These are phyloP conservation scores for Oligia strigilis DNA, from an alignment of 2,888 invertebrate species.

Conservation along the genomic window DNA sequence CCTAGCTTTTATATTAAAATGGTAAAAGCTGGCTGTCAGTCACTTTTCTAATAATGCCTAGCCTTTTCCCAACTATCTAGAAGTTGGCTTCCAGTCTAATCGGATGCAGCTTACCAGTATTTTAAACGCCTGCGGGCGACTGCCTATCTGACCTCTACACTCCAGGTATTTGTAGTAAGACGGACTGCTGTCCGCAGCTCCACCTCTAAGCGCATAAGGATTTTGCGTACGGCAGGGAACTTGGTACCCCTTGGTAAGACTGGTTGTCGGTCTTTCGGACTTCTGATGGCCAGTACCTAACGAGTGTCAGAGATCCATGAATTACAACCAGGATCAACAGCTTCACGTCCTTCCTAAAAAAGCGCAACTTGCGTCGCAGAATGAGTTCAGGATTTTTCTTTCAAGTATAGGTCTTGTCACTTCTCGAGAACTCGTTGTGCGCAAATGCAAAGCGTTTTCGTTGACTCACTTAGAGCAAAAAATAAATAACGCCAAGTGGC, in stretches of 20 bases:
- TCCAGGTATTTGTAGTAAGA: background rate
- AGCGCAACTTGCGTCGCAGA: too few relatives aligned
- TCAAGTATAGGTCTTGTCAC: background rate
- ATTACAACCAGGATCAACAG: background rate
- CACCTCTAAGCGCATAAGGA: too few relatives aligned
- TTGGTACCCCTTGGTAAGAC: background rate
- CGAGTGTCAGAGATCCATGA: background rate
- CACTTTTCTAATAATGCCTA: background rate
- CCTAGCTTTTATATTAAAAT: background rate
- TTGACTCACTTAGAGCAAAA: background rate
- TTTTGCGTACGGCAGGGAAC: too few relatives aligned
- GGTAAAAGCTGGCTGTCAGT: background rate
- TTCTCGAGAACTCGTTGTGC: background rate
- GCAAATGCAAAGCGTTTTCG: background rate
- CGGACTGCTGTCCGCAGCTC: too few relatives aligned
- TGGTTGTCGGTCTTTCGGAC: background rate
- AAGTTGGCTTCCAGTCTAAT: background rate
- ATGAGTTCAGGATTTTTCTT: background rate
- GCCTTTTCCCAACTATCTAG: background rate
- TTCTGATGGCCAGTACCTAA: background rate
- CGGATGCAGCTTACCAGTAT: background rate
- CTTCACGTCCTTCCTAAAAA: background rate
- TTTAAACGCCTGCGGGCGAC: background rate
- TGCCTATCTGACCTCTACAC: background rate
- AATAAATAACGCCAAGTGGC: background rate